Conservation (phyloP, 1,140 invertebrate species). For the Tachypleus tridentatus region DNA sequence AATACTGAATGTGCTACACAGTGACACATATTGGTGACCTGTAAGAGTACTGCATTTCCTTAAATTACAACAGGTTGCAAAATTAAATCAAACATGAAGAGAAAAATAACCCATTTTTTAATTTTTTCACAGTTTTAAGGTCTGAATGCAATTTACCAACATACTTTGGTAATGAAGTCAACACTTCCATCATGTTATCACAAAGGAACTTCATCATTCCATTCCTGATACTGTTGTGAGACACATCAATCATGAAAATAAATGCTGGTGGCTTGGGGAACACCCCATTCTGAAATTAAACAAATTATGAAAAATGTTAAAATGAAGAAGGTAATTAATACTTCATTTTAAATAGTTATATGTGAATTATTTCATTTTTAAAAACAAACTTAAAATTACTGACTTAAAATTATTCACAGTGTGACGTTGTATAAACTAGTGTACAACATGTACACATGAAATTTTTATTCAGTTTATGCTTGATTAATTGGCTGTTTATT, state of each 20-base stretch:
- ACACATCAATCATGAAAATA: conserved; percentile 95
- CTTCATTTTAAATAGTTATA: not conserved
- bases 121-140: too few relatives aligned
- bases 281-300: conserved; percentile 56
- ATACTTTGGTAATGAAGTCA: conserved; percentile 38
- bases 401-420: too few relatives aligned
- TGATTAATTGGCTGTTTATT: too few relatives aligned
- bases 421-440: too few relatives aligned
- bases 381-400: not conserved
- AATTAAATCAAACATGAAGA: not conserved
- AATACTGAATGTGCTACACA: too few relatives aligned
- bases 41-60: too few relatives aligned
- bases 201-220: conserved; percentile 82
- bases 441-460: too few relatives aligned
- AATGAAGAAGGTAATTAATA: not conserved
- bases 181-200: conserved; percentile 54
- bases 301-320: conserved; percentile 7
- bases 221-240: conserved; percentile 88
- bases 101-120: too few relatives aligned
- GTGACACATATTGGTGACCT: too few relatives aligned
- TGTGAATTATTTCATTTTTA: not conserved
- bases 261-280: conserved; percentile 88
- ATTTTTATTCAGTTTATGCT: too few relatives aligned
- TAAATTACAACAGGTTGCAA: too few relatives aligned
- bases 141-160: not conserved